Evolutionary conservation across 53 echinoderm and acorn worm species (phyloP).

Genomic region (Antedon mediterranea): DNA sequence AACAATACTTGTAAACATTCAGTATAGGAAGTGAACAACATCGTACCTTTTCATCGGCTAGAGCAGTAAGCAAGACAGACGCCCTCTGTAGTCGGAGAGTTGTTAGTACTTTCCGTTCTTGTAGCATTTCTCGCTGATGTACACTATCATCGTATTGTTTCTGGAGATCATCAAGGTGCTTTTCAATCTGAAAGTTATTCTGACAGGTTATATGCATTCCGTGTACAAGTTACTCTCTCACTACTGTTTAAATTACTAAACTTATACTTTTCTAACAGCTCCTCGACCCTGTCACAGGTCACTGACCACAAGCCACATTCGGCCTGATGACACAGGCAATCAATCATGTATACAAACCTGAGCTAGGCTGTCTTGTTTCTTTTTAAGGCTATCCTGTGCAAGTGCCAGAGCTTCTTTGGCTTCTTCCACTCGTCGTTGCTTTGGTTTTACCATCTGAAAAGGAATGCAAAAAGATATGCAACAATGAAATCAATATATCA

Average conservation of each 20-base stretch:
- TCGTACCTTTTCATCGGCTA: conserved; percentile 98
- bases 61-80: conserved; percentile 79
- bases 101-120: conserved; percentile 90
- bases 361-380: conserved; percentile 82
- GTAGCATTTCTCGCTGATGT: conserved; percentile 80
- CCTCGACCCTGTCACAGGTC: too few species aligned
- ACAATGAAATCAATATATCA: too few species aligned
- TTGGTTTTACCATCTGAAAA: conserved; percentile 90
- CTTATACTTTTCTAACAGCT: too few species aligned
- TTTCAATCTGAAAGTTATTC: conserved; percentile 88
- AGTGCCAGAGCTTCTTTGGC: conserved; percentile 86
- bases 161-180: conserved; percentile 70
- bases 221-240: too few species aligned
- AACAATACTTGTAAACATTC: not conserved
- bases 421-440: conserved; percentile 88
- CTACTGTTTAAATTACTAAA: too few species aligned
- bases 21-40: too few species aligned
- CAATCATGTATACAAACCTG: conserved; percentile 40
- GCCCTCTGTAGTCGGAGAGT: conserved; percentile 94
- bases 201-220: too few species aligned
- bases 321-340: too few species aligned
- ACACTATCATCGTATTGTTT: conserved; percentile 99
- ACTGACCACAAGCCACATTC: too few species aligned
- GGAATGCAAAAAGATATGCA: too few species aligned
- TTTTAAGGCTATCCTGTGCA: conserved; percentile 80